Evolutionary conservation across 2,797 vertebrate species (phyloP).

Genomic region (Fratercula arctica): DNA sequence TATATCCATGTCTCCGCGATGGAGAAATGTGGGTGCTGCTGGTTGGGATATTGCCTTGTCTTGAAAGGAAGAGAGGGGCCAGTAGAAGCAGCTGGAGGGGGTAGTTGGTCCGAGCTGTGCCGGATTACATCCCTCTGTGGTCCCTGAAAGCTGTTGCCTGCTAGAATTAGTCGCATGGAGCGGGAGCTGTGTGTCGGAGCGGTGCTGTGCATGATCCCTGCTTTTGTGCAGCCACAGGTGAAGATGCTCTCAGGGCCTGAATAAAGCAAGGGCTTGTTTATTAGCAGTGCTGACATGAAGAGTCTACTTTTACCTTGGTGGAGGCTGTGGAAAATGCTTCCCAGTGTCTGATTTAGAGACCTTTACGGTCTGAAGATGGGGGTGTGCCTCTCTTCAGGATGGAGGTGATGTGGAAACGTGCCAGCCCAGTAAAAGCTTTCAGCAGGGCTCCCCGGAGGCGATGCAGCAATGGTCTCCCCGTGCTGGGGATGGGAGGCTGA

Average conservation of each 20-base stretch:
- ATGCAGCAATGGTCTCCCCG: neutral
- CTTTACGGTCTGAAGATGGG: neutral
- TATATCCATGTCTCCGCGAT: rapidly evolving
- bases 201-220: rapidly evolving
- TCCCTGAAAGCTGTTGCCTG: rapidly evolving
- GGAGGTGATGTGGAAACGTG: neutral
- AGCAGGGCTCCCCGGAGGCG: neutral
- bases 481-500: neutral
- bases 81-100: neutral
- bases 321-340: neutral
- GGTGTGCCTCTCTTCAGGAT: neutral
- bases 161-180: rapidly evolving
- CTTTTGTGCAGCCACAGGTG: neutral
- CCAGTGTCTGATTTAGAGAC: neutral
- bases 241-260: rapidly evolving
- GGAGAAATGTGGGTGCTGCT: neutral
- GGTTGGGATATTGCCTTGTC: neutral
- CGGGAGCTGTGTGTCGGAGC: rapidly evolving
- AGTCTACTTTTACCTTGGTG: neutral
- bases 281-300: neutral
- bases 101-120: rapidly evolving
- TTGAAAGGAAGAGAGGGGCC: neutral
- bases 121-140: neutral
- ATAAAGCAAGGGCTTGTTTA: neutral
- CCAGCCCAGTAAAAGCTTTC: conserved; percentile 35